A percentile compares a stretch with the other conserved stretches of the same genome.
Conservation (phyloP, 1,140 invertebrate species). For the Drosophila seguyi region DNA sequence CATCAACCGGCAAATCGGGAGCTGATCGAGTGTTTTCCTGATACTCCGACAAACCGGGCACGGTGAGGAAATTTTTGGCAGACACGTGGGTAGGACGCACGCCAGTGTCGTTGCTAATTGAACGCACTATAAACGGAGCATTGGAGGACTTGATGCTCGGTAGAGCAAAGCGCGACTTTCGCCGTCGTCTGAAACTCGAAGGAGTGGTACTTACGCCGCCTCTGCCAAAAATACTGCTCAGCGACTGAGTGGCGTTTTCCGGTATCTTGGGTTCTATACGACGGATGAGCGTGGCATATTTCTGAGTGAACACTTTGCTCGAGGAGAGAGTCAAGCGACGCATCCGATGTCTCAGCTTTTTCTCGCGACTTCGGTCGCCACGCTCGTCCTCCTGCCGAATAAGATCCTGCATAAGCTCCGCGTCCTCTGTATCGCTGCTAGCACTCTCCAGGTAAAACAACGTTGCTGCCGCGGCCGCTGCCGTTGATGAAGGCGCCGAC, state of each 20-base stretch:
- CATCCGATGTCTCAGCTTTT: slow-evolving; percentile 86
- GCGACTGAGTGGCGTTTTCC: slow-evolving; percentile 69
- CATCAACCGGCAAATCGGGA: slow-evolving; percentile 55
- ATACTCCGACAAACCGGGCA: slow-evolving; percentile 52
- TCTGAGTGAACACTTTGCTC: slow-evolving; percentile 86
- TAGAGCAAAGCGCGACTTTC: slow-evolving; percentile 44
- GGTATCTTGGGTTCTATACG: slow-evolving; percentile 73
- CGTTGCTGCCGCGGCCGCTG: slow-evolving; percentile 62
- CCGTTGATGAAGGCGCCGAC: slow-evolving; percentile 35
- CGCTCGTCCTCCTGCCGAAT: slow-evolving; percentile 87
- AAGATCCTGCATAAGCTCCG: slow-evolving; percentile 80
- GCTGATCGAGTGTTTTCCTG: slow-evolving; percentile 64
- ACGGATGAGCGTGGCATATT: slow-evolving; percentile 85
- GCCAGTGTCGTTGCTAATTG: slow-evolving; percentile 86
- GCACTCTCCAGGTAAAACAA: slow-evolving; percentile 71
- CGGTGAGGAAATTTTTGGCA: slow-evolving; percentile 44
- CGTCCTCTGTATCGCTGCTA: slow-evolving; percentile 73
- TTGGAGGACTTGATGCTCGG: slow-evolving; percentile 28
- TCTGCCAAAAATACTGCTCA: slow-evolving; percentile 58
- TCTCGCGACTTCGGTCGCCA: slow-evolving; percentile 79
- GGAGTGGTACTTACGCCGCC: slow-evolving; percentile 24
- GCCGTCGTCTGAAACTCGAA: slow-evolving; percentile 37
- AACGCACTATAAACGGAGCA: slow-evolving; percentile 85
- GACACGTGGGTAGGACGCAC: slow-evolving; percentile 39
- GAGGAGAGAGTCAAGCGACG: slow-evolving; percentile 87